Conservation (phyloP, 2,888 invertebrate species). For the Ceramica pisi region DNA sequence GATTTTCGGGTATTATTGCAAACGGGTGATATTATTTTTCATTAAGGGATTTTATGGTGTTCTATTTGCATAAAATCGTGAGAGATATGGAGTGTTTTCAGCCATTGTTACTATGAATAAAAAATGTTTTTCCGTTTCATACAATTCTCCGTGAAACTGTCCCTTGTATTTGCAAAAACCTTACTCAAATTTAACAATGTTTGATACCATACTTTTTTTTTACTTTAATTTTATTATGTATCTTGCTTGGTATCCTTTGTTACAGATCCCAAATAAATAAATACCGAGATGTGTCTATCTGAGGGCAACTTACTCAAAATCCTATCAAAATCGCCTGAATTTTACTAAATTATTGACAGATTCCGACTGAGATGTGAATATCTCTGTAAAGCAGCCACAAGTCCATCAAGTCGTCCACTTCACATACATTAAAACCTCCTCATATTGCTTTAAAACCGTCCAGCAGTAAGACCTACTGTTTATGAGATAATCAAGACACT, state of each 20-base stretch:
- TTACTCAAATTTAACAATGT: background rate
- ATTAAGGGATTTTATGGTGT: conserved; percentile 12
- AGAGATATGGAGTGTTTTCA: conserved; percentile 5
- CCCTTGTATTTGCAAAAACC: background rate
- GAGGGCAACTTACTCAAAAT: too few species aligned
- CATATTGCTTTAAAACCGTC: background rate
- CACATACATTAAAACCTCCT: background rate
- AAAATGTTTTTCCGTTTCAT: background rate
- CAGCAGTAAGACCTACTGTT: background rate
- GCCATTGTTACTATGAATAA: background rate
- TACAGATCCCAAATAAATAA: too few species aligned
- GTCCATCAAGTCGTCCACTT: too few species aligned
- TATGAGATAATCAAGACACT: conserved; percentile 24
- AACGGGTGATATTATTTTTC: conserved; percentile 27
- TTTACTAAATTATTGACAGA: too few species aligned
- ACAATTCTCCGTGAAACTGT: background rate
- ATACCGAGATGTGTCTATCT: too few species aligned
- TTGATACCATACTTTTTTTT: background rate
- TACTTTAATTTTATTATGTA: too few species aligned
- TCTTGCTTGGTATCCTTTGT: too few species aligned
- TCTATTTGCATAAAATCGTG: conserved; percentile 4
- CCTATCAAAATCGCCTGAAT: too few species aligned
- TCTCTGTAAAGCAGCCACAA: too few species aligned
- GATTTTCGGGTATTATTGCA: conserved; percentile 28
- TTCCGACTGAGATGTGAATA: too few species aligned